phyloP scores from a whole-genome alignment of 37 sponge, comb jelly and placozoan species.

The Haliclona indistincta region DNA sequence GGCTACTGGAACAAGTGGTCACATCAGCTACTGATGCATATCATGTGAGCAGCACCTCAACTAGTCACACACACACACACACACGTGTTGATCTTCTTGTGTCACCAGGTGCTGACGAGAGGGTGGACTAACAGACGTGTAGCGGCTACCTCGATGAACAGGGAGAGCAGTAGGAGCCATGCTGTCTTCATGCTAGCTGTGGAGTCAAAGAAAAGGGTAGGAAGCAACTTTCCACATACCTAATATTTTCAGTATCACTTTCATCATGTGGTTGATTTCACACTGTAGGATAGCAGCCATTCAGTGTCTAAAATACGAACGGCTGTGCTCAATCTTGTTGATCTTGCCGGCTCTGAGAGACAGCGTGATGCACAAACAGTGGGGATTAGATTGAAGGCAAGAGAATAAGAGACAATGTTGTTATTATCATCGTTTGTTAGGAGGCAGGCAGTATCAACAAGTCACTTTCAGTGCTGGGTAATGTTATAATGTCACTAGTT shows the following conservation, averaged over 20 bases:
- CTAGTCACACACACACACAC: not conserved
- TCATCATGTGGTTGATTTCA: not conserved
- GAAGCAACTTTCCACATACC: not conserved
- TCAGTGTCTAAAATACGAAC: slow-evolving; percentile 74
- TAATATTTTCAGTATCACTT: not conserved
- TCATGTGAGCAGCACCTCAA: slow-evolving; percentile 20
- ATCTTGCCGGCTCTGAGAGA: slow-evolving; percentile 88
- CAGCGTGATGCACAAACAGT: slow-evolving; percentile 76
- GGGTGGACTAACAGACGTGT: slow-evolving; percentile 82
- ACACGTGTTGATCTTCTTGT: not conserved
- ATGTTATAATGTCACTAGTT: slow-evolving; percentile 86
- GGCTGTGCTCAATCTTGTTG: slow-evolving; percentile 78
- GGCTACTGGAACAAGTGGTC: slow-evolving; percentile 65
- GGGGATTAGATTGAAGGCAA: slow-evolving; percentile 74
- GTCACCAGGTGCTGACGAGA: slow-evolving; percentile 54
- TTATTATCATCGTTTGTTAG: slow-evolving; percentile 12
- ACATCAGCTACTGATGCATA: slow-evolving; percentile 75
- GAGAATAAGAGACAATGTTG: not conserved
- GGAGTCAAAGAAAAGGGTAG: slow-evolving; percentile 77
- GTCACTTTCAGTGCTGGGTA: slow-evolving; percentile 82
- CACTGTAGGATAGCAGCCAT: slow-evolving; percentile 49
- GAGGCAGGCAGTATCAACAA: slow-evolving; percentile 91
- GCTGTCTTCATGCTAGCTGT: slow-evolving; percentile 87
- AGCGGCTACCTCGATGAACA: slow-evolving; percentile 89
- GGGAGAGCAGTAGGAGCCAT: slow-evolving; percentile 90